phyloP scores from a whole-genome alignment of 2,888 invertebrate genomes.

The Drosophila rellima region DNA sequence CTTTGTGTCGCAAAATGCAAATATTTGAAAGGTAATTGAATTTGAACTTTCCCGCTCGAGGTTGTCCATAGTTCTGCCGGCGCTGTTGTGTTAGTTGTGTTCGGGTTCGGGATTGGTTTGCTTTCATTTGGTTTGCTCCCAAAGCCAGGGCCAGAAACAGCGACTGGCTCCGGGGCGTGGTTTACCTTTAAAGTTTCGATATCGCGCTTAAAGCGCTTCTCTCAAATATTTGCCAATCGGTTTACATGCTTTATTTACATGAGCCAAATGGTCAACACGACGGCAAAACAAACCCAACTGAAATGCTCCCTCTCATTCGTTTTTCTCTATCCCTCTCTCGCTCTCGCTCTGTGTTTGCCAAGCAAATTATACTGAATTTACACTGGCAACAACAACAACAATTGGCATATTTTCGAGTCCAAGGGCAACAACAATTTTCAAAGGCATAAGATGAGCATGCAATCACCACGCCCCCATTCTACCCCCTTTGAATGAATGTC shows the following conservation, averaged over 20 bases:
- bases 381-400: slow-evolving; percentile 40
- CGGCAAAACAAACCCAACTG: slow-evolving; percentile 43
- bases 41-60: slow-evolving; percentile 78
- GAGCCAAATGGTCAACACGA: slow-evolving; percentile 77
- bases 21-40: slow-evolving; percentile 82
- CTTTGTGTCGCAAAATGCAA: slow-evolving; percentile 83
- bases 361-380: slow-evolving; percentile 74
- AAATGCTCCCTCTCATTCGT: slow-evolving; percentile 13
- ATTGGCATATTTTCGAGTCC: slow-evolving; percentile 53
- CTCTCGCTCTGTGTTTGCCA: slow-evolving; percentile 52
- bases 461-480: slow-evolving; percentile 10
- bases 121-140: slow-evolving; percentile 17
- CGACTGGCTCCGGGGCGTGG: neutral
- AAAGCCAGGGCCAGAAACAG: neutral
- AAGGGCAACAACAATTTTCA: slow-evolving; percentile 44
- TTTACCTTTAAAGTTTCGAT: slow-evolving; percentile 57
- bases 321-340: neutral
- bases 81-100: slow-evolving; percentile 38
- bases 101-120: slow-evolving; percentile 19
- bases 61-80: slow-evolving; percentile 54
- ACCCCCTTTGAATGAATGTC: slow-evolving; percentile 2
- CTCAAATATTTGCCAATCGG: slow-evolving; percentile 74
- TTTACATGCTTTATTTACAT: slow-evolving; percentile 78
- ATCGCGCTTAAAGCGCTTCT: slow-evolving; percentile 62
- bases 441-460: slow-evolving; percentile 56